Conservation (phyloP, 2,888 invertebrate genomes). For the Minunthozetes semirufus region DNA sequence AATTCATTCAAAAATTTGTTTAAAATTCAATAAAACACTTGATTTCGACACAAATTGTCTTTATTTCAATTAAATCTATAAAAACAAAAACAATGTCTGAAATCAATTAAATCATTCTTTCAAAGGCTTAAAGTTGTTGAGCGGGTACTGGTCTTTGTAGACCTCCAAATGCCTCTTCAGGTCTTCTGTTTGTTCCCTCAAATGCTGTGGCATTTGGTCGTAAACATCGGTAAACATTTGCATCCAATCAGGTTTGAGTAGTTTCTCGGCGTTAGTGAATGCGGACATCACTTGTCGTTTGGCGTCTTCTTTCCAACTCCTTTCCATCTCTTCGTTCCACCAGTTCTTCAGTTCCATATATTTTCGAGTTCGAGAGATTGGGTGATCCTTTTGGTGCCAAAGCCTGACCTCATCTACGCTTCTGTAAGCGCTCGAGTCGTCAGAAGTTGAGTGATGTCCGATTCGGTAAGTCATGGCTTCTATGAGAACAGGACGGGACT, state of each 20-base stretch:
- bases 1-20: no score
- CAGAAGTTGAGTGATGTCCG: slow-evolving; percentile 98
- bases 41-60: no score
- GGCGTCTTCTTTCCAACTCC: slow-evolving; percentile 58
- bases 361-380: slow-evolving; percentile 69
- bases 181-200: slow-evolving; percentile 71
- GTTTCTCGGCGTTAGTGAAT: slow-evolving; percentile 76
- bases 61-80: no score
- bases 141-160: slow-evolving; percentile 83
- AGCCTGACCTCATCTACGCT: slow-evolving; percentile 67
- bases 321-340: slow-evolving; percentile 73
- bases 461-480: slow-evolving; percentile 97
- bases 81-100: no score
- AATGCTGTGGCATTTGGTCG: slow-evolving; percentile 67
- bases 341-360: slow-evolving; percentile 70
- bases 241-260: slow-evolving; percentile 73
- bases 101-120: no score
- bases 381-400: slow-evolving; percentile 77
- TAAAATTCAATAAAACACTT: no score
- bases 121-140: no score
- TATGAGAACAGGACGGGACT: slow-evolving; percentile 81
- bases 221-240: slow-evolving; percentile 91
- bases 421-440: slow-evolving; percentile 93
- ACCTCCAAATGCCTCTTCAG: slow-evolving; percentile 74
- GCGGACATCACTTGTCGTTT: slow-evolving; percentile 65